phyloP scores from a whole-genome alignment of 2,797 vertebrate species.

The Anisognathus igniventris region DNA sequence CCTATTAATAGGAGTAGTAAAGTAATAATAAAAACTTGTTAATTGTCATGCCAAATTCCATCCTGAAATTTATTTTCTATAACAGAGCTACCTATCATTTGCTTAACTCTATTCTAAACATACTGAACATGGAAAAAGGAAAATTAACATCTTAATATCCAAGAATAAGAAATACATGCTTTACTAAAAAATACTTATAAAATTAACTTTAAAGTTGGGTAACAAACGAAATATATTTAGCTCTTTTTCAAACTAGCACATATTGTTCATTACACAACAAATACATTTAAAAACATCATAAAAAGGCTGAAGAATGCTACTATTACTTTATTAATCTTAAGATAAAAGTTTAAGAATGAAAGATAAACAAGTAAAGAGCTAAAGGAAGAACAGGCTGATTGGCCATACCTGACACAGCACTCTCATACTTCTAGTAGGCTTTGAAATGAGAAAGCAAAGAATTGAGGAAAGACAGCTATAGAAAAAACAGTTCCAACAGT shows the following conservation, averaged over 20 bases:
- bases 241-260: neutral
- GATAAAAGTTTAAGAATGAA: neutral
- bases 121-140: neutral
- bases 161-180: neutral
- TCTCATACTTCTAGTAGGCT: slow-evolving; percentile 99
- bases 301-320: neutral
- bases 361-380: slow-evolving; percentile 3
- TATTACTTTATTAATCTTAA: slow-evolving; percentile 20
- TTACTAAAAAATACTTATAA: neutral
- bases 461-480: slow-evolving; percentile 87
- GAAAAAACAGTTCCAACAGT: slow-evolving; percentile 68
- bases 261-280: neutral
- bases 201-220: neutral
- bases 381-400: slow-evolving; percentile 80
- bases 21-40: slow-evolving; percentile 5
- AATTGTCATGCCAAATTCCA: neutral
- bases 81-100: neutral
- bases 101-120: neutral
- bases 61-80: neutral
- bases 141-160: neutral
- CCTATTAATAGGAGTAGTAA: slow-evolving; percentile 71
- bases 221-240: neutral
- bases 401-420: slow-evolving; percentile 99
- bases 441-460: slow-evolving; percentile 92
- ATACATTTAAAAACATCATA: neutral